Conservation (phyloP, 2,888 invertebrate genomes). For the Rhagium mordax region DNA sequence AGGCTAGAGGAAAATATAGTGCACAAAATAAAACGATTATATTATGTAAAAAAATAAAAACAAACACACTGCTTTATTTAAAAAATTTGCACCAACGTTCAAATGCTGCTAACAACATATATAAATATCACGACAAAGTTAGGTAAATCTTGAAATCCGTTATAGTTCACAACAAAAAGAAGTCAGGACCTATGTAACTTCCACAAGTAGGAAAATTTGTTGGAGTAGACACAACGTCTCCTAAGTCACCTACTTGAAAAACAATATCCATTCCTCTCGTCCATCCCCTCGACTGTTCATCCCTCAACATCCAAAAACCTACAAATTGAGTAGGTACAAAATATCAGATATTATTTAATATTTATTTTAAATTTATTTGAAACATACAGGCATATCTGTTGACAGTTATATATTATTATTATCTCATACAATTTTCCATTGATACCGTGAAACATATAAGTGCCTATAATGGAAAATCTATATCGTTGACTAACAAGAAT, state of each 20-base stretch:
- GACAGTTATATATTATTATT: no score
- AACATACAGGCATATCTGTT: no score
- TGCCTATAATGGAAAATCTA: no score
- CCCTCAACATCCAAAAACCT: conserved; percentile 88
- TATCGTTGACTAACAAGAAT: no score
- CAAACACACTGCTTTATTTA: conserved; percentile 11
- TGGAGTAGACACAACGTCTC: conserved; percentile 79
- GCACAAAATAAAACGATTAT: not conserved
- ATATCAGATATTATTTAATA: no score
- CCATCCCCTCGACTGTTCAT: conserved; percentile 82
- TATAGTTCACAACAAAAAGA: conserved; percentile 73
- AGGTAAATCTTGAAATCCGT: not conserved
- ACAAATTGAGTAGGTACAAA: no score
- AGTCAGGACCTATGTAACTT: conserved; percentile 83
- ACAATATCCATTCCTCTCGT: conserved; percentile 83
- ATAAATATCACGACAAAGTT: conserved; percentile 5
- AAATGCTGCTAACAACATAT: not conserved
- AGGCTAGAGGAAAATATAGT: no score
- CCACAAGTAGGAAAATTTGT: conserved; percentile 85
- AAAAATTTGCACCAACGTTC: not conserved
- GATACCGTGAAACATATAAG: no score
- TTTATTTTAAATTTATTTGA: no score
- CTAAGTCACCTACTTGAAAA: conserved; percentile 79
- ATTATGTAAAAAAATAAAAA: not conserved
- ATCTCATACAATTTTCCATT: no score